Conservation (phyloP, 2,797 vertebrate genomes). For the Sebastes oblongus region DNA sequence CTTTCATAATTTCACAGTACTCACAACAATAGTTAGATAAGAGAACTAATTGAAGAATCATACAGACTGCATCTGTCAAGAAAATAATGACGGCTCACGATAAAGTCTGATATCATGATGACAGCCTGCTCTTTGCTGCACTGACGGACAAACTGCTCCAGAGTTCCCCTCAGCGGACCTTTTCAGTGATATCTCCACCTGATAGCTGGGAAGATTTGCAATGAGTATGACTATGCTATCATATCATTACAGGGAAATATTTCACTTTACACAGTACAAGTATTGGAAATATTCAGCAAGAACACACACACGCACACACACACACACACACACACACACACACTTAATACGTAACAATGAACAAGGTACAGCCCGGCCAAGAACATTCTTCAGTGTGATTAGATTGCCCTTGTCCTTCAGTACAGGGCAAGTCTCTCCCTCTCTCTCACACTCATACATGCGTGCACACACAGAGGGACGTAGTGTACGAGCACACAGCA, state of each 20-base stretch:
- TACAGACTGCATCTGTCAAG: no score
- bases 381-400: slow-evolving; percentile 63
- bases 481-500: slow-evolving; percentile 5
- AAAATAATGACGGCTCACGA: no score
- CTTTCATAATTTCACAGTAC: no score
- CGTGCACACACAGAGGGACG: neutral
- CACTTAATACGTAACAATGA: slow-evolving; percentile 14
- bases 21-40: no score
- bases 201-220: neutral
- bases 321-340: neutral
- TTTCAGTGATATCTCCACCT: no score
- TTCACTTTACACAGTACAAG: neutral
- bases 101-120: no score
- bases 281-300: neutral
- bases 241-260: neutral
- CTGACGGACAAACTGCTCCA: no score
- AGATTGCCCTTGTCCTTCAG: slow-evolving; percentile 63
- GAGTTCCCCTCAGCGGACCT: no score
- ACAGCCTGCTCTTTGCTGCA: no score
- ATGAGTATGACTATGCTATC: neutral
- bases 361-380: slow-evolving; percentile 8
- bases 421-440: slow-evolving; percentile 2
- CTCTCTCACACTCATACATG: neutral
- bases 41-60: no score
- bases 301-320: neutral